phyloP scores from a whole-genome alignment of 2,797 vertebrate genomes.

The Amniataba percoides region DNA sequence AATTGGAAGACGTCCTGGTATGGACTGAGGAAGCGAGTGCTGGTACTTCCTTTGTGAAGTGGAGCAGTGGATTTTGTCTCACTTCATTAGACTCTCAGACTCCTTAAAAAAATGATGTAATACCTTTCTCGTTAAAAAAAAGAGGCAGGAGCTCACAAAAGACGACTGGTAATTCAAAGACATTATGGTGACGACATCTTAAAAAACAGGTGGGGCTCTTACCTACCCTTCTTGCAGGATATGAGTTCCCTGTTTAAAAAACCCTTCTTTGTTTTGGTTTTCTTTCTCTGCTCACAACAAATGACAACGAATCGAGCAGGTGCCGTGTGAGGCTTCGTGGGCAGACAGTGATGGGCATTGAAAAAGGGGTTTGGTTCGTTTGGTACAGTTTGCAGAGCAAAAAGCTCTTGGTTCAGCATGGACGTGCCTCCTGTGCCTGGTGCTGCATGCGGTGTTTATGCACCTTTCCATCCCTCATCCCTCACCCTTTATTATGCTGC shows the following conservation, averaged over 20 bases:
- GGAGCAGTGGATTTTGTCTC: conserved; percentile 23
- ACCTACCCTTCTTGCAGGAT: background rate
- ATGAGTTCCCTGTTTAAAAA: conserved; percentile 2
- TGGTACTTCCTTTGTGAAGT: background rate
- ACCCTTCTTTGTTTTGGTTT: background rate
- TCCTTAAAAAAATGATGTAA: conserved; percentile 16
- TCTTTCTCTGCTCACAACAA: background rate
- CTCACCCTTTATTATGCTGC: conserved; percentile 64
- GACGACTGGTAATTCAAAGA: background rate
- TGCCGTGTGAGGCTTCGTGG: conserved; percentile 23
- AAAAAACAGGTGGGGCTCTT: conserved; percentile 14
- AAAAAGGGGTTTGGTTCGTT: conserved; percentile 31
- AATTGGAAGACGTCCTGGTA: conserved; percentile 28
- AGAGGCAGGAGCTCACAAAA: conserved; percentile 1
- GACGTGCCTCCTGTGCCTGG: conserved; percentile 30
- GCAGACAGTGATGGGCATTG: conserved; percentile 23
- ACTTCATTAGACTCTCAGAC: conserved; percentile 2
- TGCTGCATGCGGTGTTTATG: conserved; percentile 54
- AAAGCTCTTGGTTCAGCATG: conserved; percentile 21
- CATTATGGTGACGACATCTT: background rate
- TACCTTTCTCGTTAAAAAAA: background rate
- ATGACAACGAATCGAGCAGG: conserved; percentile 25
- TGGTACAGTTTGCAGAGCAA: conserved; percentile 33
- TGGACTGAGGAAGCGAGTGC: background rate
- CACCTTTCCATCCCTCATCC: conserved; percentile 42